Conservation (phyloP, 2,113 vertebrate genomes). For the Dromiciops gliroides region DNA sequence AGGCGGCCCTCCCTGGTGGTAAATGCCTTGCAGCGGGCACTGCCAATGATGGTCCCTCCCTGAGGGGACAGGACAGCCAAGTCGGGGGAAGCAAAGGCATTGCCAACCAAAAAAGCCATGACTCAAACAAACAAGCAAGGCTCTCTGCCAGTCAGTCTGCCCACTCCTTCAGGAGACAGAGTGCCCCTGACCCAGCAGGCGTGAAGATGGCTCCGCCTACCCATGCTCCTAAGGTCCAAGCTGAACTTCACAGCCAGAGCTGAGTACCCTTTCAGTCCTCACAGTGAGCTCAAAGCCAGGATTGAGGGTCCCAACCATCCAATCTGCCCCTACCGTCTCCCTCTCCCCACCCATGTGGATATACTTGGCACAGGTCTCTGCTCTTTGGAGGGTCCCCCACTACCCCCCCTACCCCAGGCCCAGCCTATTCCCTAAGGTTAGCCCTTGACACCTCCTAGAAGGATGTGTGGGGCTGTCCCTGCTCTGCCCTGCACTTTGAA, state of each 20-base stretch:
- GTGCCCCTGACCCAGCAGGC: neutral
- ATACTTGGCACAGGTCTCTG: neutral
- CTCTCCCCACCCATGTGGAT: neutral
- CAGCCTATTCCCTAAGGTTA: neutral
- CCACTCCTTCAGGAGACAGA: neutral
- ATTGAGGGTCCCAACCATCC: neutral
- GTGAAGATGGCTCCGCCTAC: neutral
- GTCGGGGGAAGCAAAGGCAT: neutral
- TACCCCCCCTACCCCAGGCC: too few species aligned
- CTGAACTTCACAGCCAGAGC: too few species aligned
- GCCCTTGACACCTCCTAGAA: neutral
- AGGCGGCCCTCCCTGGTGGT: conserved; percentile 89
- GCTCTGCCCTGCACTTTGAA: neutral
- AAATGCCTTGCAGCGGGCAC: conserved; percentile 94
- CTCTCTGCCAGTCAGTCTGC: neutral
- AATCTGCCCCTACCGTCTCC: neutral
- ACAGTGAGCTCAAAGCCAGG: too few species aligned
- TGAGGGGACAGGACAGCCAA: conserved; percentile 56
- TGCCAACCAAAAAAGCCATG: neutral
- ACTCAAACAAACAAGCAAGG: neutral
- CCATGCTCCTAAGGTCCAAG: too few species aligned
- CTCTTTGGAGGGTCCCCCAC: fast-evolving
- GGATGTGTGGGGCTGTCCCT: neutral
- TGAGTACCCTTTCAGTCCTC: neutral
- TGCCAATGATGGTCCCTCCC: conserved; percentile 95